A percentile compares a stretch with the other conserved stretches of the same genome.
These are phyloP conservation scores for Catocala sponsa DNA, from an alignment of 2,888 invertebrate species.

Conservation along the genomic window DNA sequence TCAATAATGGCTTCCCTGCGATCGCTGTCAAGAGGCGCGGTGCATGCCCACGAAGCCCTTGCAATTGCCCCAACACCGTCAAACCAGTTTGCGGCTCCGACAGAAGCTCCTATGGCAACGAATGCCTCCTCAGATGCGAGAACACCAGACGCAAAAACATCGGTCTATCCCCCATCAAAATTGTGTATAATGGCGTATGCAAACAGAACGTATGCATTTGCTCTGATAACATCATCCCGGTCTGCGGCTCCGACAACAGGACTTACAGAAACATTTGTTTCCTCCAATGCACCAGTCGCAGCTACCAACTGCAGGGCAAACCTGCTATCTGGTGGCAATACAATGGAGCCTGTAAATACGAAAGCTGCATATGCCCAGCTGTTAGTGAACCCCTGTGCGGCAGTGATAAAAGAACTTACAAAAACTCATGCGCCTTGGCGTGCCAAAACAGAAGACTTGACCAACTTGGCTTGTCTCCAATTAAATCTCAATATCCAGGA, in stretches of 20 bases:
- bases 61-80: slow-evolving; percentile 34
- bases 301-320: slow-evolving; percentile 24
- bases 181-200: slow-evolving; percentile 37
- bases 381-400: slow-evolving; percentile 50
- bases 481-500: slow-evolving; percentile 45
- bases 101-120: slow-evolving; percentile 89
- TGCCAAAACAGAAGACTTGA: slow-evolving; percentile 54
- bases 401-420: slow-evolving; percentile 56
- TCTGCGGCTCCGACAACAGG: slow-evolving; percentile 60
- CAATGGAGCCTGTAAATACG: slow-evolving; percentile 48
- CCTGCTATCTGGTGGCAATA: slow-evolving; percentile 32
- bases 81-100: slow-evolving; percentile 90
- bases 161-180: slow-evolving; percentile 10
- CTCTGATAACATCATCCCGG: slow-evolving; percentile 41
- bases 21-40: slow-evolving; percentile 37
- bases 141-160: slow-evolving; percentile 29
- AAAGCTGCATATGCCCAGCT: slow-evolving; percentile 33
- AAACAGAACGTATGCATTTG: slow-evolving; percentile 36
- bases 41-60: slow-evolving; percentile 36
- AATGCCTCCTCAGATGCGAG: slow-evolving; percentile 88
- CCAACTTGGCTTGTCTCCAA: slow-evolving; percentile 32
- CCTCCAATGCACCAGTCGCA: slow-evolving; percentile 51
- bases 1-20: neutral
- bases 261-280: slow-evolving; percentile 62
- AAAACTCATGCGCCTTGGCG: slow-evolving; percentile 52